A percentile compares a stretch with the other conserved stretches of the same genome.
Evolutionary conservation across 2,888 invertebrate species (phyloP).

Genomic region (Lymantria monacha): DNA sequence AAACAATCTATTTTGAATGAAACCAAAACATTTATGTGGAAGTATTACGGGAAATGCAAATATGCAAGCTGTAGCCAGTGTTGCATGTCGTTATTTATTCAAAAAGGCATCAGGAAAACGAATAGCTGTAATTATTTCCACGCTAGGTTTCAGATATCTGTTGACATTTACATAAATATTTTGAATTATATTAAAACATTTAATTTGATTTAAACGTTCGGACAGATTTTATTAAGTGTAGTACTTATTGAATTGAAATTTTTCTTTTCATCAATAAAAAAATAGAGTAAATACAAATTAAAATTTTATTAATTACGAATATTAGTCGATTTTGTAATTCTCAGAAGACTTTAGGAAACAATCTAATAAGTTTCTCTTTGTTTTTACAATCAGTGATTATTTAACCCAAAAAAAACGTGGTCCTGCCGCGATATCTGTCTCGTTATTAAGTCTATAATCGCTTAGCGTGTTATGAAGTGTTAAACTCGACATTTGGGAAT

Average conservation of each 20-base stretch:
- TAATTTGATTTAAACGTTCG: neutral
- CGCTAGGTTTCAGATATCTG: neutral
- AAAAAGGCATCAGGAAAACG: slow-evolving; percentile 36
- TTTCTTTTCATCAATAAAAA: no score
- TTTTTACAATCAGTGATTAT: no score
- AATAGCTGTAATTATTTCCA: slow-evolving; percentile 18
- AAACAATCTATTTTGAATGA: neutral
- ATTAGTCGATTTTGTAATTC: no score
- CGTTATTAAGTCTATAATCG: no score
- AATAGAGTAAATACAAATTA: no score
- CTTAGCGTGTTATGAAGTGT: no score
- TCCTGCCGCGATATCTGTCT: no score
- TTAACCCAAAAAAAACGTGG: no score
- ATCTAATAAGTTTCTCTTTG: no score
- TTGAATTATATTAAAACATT: neutral
- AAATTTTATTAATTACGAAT: no score
- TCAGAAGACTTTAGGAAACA: no score
- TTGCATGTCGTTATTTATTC: slow-evolving; percentile 38
- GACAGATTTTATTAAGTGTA: neutral
- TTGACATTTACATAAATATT: neutral
- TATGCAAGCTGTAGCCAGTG: slow-evolving; percentile 30
- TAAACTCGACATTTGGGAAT: no score
- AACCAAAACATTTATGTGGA: slow-evolving; percentile 1
- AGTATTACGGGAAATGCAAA: slow-evolving; percentile 25
- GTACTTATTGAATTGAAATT: neutral